Percentiles rank a stretch among this genome's conserved stretches.
Conservation (phyloP, 2,797 vertebrate species). For the Gobionotothen gibberifrons region DNA sequence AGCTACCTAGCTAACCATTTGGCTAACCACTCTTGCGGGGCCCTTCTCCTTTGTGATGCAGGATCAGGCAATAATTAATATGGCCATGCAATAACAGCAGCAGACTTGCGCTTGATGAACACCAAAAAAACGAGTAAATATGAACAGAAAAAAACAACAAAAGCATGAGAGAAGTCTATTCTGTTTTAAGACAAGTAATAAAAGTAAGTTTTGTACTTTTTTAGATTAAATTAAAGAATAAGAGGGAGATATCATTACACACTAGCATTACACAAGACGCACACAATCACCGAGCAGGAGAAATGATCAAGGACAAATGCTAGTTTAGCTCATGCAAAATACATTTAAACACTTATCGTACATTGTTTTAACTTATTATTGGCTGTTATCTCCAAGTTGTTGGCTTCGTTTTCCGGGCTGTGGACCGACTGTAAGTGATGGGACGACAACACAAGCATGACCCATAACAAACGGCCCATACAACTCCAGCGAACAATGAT, state of each 20-base stretch:
- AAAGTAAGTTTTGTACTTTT: neutral
- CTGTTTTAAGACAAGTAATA: fast-evolving
- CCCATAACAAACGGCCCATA: constrained; percentile 79
- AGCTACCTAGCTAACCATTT: constrained; percentile 65
- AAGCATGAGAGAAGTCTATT: fast-evolving
- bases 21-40: constrained; percentile 73
- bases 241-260: constrained; percentile 21
- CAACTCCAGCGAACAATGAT: constrained; percentile 85
- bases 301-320: constrained; percentile 40
- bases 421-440: constrained; percentile 57
- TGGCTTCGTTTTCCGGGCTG: constrained; percentile 29
- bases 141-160: neutral
- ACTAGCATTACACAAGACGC: constrained; percentile 22
- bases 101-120: constrained; percentile 16
- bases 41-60: constrained; percentile 82
- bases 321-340: constrained; percentile 11
- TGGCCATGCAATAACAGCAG: constrained; percentile 65
- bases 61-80: constrained; percentile 83
- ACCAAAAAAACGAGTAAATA: neutral
- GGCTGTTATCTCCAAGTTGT: neutral
- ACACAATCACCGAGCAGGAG: constrained; percentile 24
- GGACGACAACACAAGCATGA: constrained; percentile 59
- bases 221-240: constrained; percentile 31
- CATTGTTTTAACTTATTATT: neutral
- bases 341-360: neutral